Base-by-base conservation (phyloP, 1,140 invertebrate species). In the Drosophila mauritiana region DNA sequence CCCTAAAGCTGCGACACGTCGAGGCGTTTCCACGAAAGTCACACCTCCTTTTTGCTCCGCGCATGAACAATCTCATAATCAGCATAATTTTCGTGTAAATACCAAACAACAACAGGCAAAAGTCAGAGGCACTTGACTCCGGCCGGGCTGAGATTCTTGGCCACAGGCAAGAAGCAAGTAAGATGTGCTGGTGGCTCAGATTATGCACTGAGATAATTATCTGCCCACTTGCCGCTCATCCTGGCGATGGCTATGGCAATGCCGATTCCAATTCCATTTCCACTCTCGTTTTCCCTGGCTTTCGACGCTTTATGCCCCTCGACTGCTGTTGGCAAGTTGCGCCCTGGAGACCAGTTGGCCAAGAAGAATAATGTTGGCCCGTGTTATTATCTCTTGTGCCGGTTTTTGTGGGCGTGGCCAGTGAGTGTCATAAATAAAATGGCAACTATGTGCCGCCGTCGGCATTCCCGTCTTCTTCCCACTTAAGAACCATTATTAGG, bases 341-440 rank as follows among this genome's bases (percentile, higher is more conserved):
- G 72, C 84, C 84, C 84, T 65, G 61, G 84, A 89, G 84, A 89
- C 84, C 82, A 84, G 84, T 89, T 84, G 80, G 73, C 37, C 57
- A 62, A 78, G 81, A 62, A 78, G 81, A 84, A 67, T 78, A 83
- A 83, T 75, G 80, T 83, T 65, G 45, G 65, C 67, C 67, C 68
- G 49, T 80, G 76, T 77, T 88, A 89, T 89, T 89, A 89, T 89
- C 84, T 89, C 43, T 67, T 62, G 17, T 6, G 40, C 15, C 10
- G 15, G 42, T 25, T 13, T 58, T 77, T 80, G 77, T 89, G 79
- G 84, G 84, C 84, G 84, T 89, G 74, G 73, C 80, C 57, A 61
- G 80, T 77, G 69, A 89, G 84, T 89, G 84, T 89, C 84, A 89
- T 89, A 89, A 89, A 89, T 89, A 89, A 89, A 89, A 89, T 89